phyloP scores from a whole-genome alignment of 2,113 vertebrate genomes.

The Raja brachyura region DNA sequence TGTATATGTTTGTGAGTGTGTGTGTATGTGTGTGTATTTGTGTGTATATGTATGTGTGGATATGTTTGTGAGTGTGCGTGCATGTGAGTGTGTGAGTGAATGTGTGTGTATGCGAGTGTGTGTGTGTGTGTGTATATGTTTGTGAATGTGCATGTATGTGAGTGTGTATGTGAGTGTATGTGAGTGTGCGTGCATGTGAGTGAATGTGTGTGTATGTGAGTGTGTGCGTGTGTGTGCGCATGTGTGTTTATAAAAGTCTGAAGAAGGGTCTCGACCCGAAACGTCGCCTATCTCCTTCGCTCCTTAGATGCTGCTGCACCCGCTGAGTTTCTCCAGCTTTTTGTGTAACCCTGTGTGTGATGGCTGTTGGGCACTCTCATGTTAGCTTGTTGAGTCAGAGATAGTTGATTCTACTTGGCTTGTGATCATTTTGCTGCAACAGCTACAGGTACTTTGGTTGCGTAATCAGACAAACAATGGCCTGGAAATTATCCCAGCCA shows the following conservation, averaged over 20 bases:
- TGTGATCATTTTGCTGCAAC: background rate
- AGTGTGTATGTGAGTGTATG: no score
- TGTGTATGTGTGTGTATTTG: background rate
- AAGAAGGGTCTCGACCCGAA: no score
- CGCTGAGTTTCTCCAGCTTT: no score
- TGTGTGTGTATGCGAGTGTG: no score
- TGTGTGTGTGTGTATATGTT: background rate
- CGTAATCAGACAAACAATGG: constrained; percentile 18
- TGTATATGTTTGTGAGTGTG: no score
- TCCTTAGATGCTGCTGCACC: no score
- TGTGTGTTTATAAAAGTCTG: no score
- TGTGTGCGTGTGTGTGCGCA: background rate
- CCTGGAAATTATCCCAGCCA: constrained; percentile 11
- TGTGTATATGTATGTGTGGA: background rate
- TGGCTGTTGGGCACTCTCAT: background rate
- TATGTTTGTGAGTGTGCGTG: background rate
- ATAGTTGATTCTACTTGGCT: background rate
- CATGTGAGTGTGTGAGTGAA: no score
- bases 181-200: background rate
- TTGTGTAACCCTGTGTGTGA: background rate
- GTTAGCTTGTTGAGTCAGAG: background rate
- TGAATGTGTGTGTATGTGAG: background rate
- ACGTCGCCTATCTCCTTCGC: no score
- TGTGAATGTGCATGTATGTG: background rate
- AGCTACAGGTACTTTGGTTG: background rate